Evolutionary conservation across 2,888 invertebrate species (phyloP), one percentile per base, ranked within the genome.

Genomic region (Lasioglossum zephyrum): DNA sequence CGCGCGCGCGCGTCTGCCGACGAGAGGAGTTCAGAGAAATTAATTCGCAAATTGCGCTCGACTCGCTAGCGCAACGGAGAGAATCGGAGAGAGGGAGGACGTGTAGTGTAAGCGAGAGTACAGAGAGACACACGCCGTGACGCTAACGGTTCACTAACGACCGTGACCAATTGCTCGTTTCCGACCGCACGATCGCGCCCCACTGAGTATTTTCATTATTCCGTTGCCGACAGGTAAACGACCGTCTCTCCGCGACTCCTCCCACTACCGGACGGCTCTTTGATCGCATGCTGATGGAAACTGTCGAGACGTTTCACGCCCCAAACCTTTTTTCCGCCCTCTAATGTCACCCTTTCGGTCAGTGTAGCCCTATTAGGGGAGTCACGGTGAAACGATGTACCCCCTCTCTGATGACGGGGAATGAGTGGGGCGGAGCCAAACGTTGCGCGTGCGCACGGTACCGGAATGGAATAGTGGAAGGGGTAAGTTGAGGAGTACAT

Each of bases 81-180:
- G 39, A 60, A n/a, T 36, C 49, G 2, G 36, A n/a, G 11, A 11
- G 22, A 57, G 6, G n/a, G 18, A 18, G 18, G 18, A 49, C 18
- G 2, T 18, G 47, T 44, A 44, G 44, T 4, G 44, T 44, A 44
- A 47, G 47, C 26, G 8, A 47, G 60, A 57, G 44, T 26, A 83
- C 76, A 69, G 77, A 81, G 78, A 80, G 53, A 53, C 22, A 53
- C 75, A 84, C 84, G 78, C 75, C 76, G 13, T 77, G 82, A 85
- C 82, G 86, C 81, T 90, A 90, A 91, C 91, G 87, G 90, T 88
- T 88, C 89, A 87, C 91, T 91, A 92, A 92, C 91, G 90, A 92
- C 92, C 91, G 89, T 91, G 92, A 92, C 92, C 91, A 92, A 93
- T 93, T 90, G 92, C 90, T 91, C 90, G 91, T 92, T 93, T 93